A percentile compares a stretch with the other conserved stretches of the same genome.
phyloP scores from a whole-genome alignment of 2,888 invertebrate species.

The Hyposoter dolosus region DNA sequence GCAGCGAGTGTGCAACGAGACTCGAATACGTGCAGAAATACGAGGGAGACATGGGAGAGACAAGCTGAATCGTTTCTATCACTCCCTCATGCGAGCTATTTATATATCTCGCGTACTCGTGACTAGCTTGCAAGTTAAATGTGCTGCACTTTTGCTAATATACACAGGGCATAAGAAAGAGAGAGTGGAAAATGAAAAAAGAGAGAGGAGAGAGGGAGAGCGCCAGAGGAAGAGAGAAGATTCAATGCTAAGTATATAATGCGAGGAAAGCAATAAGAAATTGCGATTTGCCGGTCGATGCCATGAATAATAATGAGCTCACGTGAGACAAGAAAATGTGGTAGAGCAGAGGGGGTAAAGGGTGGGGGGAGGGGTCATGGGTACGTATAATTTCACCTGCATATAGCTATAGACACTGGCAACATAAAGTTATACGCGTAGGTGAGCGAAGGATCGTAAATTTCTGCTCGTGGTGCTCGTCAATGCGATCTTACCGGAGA shows the following conservation, averaged over 20 bases:
- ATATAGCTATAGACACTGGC: slow-evolving; percentile 5
- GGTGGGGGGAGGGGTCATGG: not conserved
- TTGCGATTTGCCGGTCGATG: slow-evolving; percentile 65
- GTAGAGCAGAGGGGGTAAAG: not conserved
- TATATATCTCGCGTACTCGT: slow-evolving; percentile 56
- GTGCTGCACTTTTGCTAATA: slow-evolving; percentile 40
- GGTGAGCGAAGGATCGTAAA: slow-evolving; percentile 58
- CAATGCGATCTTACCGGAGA: slow-evolving; percentile 53
- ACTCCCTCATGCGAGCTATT: slow-evolving; percentile 56
- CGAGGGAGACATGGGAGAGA: slow-evolving; percentile 39
- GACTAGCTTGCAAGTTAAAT: slow-evolving; percentile 57
- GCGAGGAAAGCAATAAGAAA: slow-evolving; percentile 67
- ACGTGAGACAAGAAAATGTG: slow-evolving; percentile 60
- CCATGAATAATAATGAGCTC: slow-evolving; percentile 70
- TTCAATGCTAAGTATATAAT: slow-evolving; percentile 55
- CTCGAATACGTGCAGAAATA: slow-evolving; percentile 38
- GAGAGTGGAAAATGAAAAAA: slow-evolving; percentile 1
- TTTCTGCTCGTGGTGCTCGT: slow-evolving; percentile 44
- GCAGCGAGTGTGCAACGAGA: slow-evolving; percentile 23
- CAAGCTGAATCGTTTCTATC: slow-evolving; percentile 57
- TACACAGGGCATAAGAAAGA: not conserved
- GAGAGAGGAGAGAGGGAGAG: slow-evolving; percentile 3
- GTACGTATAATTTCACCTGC: slow-evolving; percentile 11
- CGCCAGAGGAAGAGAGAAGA: slow-evolving; percentile 17
- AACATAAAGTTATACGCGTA: slow-evolving; percentile 45